phyloP scores from a whole-genome alignment of 2,888 invertebrate genomes.

The Thera britannica region DNA sequence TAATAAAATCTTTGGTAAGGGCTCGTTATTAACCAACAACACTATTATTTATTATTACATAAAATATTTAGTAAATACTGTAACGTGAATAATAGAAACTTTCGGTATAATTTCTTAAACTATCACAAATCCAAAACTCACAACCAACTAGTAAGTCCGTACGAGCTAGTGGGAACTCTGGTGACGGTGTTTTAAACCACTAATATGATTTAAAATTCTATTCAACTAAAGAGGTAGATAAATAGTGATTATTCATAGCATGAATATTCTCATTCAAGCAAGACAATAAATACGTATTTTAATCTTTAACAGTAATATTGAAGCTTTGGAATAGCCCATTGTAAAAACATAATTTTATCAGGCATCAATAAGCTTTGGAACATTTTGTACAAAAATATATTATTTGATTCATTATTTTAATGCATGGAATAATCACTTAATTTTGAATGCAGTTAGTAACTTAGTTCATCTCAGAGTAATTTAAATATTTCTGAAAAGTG shows the following conservation, averaged over 20 bases:
- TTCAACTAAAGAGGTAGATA: constrained; percentile 31
- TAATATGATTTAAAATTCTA: constrained; percentile 15
- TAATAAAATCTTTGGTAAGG: background rate
- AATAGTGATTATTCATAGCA: constrained; percentile 1
- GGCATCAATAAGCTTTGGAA: constrained; percentile 21
- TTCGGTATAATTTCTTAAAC: constrained; percentile 8
- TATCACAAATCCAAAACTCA: constrained; percentile 26
- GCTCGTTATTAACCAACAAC: constrained; percentile 7
- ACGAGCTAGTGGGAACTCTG: too few species aligned
- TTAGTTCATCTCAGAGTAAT: background rate
- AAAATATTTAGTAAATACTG: constrained; percentile 4
- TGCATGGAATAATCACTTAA: background rate
- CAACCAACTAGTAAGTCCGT: constrained; percentile 12
- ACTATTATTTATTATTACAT: background rate
- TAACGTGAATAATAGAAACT: constrained; percentile 5
- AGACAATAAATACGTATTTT: background rate
- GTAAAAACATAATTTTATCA: constrained; percentile 8
- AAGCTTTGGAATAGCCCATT: constrained; percentile 6
- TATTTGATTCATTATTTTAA: too few species aligned
- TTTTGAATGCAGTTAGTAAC: background rate
- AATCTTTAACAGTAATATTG: background rate
- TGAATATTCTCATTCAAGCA: constrained; percentile 9
- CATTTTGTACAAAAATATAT: constrained; percentile 26
- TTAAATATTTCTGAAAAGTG: background rate
- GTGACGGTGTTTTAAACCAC: background rate